Base-by-base conservation (phyloP, 2,113 vertebrate species). In the Labrus mixtus region DNA sequence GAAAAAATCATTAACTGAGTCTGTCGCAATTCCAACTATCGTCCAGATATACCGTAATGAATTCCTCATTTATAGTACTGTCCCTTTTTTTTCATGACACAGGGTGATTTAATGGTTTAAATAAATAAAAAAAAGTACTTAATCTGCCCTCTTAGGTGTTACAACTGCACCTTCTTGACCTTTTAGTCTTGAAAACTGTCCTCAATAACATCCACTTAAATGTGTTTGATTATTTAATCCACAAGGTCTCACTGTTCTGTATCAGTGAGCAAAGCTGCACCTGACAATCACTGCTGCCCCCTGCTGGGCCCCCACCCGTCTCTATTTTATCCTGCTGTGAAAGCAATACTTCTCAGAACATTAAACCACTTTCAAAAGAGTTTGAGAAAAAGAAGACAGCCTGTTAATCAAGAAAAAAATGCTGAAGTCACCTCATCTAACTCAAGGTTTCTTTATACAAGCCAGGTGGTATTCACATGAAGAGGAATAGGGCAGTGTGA, bases 271-370 rank as follows among this genome's bases (percentile, higher is more conserved):
- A 51, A 51, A n/a, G 15, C 57, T n/a, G 57, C 67, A 91, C 88
- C 90, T 90, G 82, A 84, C n/a, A 78, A 90, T 73, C 91, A 91
- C 87, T 83, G 88, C 87, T 87, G 91, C 91, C 90, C 91, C 91
- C 90, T 93, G 76, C 89, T 91, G 92, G 90, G 78, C 68, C 58
- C 15, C 6, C 73, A 79, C 78, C 80, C 78, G 54, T 64, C 74
- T 57, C 6, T 43, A 69, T 46, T 46, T 10, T 48, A 50, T 7
- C 3, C 41, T 50, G 37, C 17, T 59, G 11, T 54, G n/a, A 37
- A 11, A 53, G 58, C 36, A 13, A 48, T 74, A 37, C 39, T 7
- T 51, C 56, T 58, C 20, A 66, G 50, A 65, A 53, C 22, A 25
- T 50, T 64, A 8, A 10, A n/a, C 7, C 19, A 36, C 16, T 53